Evolutionary conservation across 2,888 invertebrate species (phyloP), one percentile per base, ranked within the genome.

Genomic region (Sarcophaga subvicina): DNA sequence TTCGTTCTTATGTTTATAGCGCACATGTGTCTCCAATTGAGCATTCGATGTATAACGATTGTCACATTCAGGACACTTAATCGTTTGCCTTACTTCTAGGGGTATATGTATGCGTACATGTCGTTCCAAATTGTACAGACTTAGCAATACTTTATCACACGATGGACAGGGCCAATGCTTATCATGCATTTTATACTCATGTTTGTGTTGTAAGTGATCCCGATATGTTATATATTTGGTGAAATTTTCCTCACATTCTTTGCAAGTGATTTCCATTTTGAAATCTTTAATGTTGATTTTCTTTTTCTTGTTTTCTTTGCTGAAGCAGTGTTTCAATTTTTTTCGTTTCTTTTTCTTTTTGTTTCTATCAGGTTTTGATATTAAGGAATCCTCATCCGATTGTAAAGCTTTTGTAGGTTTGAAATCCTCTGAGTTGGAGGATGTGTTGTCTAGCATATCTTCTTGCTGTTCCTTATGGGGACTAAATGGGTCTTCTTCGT

Each of bases 1-100:
- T 47, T 93, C 93, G 14, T 92, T 92, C 49, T 91, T 90, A 64
- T 93, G 93, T 73, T 92, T 91, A 8, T 91, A 90, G 67, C 91
- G 91, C 6, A 91, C 89, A 62, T 93, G 92, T 0, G 89, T 88
- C 59, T 91, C 90, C 5, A 92, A 90, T 0, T 88, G 88, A 3
- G 88, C 85, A 10, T 88, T 88, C 20, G 90, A 91, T n/a, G 90
- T 90, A 37, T 92, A 93, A 69, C 90, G 91, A 82, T 91, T 92
- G 49, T 92, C 91, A 81, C 93, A 93, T 49, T 89, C 91, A 14
- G 88, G 84, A 83, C 93, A 93, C 11, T 91, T 90, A 37, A 90
- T 77, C 8, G 88, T 88, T 66, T 89, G 86, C 22, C 90, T 89
- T 20, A 88, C 76, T 27, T 90, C 89, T 20, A 91, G 71, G 0